These are phyloP conservation scores for Oreotrochilus melanogaster DNA, from an alignment of 2,113 vertebrate species.

Conservation along the genomic window DNA sequence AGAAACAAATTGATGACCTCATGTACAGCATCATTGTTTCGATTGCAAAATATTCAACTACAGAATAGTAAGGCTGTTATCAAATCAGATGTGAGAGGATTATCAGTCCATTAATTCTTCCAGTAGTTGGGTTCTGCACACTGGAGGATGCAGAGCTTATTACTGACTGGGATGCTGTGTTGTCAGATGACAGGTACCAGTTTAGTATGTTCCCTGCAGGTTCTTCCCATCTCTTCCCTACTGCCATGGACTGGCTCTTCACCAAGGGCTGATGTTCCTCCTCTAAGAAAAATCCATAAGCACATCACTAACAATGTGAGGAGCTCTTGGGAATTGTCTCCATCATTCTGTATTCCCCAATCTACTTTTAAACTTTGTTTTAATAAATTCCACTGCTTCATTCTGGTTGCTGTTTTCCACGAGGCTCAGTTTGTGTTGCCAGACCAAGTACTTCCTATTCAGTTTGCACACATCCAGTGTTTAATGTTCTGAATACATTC, in stretches of 20 bases:
- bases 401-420: neutral
- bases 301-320: neutral
- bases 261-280: neutral
- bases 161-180: neutral
- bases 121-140: neutral
- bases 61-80: neutral
- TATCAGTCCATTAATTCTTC: neutral
- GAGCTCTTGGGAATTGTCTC: neutral
- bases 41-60: neutral
- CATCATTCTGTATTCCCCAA: no score
- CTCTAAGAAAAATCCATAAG: neutral
- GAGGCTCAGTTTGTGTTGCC: neutral
- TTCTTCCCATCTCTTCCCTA: neutral
- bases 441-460: neutral
- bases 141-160: neutral
- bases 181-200: neutral
- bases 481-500: neutral
- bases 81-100: neutral
- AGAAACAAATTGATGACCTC: neutral
- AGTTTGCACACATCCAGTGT: neutral
- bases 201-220: rapidly evolving
- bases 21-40: neutral
- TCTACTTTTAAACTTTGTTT: neutral
- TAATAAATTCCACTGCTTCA: neutral
- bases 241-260: neutral